Conservation (phyloP, 37 sponge, comb jelly and placozoan genomes). For the Chondrosia reniformis region DNA sequence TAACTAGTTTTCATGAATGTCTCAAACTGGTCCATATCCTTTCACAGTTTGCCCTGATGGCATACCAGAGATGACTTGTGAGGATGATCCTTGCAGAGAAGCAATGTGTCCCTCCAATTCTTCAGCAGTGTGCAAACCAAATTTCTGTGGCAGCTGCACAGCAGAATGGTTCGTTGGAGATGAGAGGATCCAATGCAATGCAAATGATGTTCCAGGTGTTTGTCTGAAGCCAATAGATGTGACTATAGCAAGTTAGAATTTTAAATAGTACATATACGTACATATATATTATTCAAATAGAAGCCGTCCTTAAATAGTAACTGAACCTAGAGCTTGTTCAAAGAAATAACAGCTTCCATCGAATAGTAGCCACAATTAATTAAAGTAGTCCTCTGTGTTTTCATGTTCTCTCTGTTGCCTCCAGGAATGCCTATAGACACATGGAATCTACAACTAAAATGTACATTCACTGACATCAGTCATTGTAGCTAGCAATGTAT, state of each 20-base stretch:
- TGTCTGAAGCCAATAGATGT: conserved; percentile 9
- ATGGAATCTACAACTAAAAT: no score
- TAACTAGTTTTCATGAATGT: background rate
- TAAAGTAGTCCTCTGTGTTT: no score
- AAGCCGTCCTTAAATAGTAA: no score
- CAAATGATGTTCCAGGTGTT: conserved; percentile 5
- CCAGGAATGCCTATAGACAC: no score
- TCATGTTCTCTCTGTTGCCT: no score
- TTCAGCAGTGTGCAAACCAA: conserved; percentile 49
- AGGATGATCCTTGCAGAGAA: conserved; percentile 65
- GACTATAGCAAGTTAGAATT: background rate
- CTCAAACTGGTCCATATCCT: background rate
- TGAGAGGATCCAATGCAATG: conserved; percentile 40
- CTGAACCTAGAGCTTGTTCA: no score
- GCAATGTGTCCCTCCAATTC: conserved; percentile 78
- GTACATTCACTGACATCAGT: no score
- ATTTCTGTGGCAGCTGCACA: conserved; percentile 73
- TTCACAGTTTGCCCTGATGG: conserved; percentile 63
- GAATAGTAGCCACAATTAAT: no score
- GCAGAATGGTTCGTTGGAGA: conserved; percentile 65
- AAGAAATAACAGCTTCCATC: no score
- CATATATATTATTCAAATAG: no score
- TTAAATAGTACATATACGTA: no score
- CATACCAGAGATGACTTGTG: conserved; percentile 65
- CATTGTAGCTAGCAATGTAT: no score